Evolutionary conservation across 2,113 vertebrate species (phyloP).

Genomic region (Pollachius pollachius): DNA sequence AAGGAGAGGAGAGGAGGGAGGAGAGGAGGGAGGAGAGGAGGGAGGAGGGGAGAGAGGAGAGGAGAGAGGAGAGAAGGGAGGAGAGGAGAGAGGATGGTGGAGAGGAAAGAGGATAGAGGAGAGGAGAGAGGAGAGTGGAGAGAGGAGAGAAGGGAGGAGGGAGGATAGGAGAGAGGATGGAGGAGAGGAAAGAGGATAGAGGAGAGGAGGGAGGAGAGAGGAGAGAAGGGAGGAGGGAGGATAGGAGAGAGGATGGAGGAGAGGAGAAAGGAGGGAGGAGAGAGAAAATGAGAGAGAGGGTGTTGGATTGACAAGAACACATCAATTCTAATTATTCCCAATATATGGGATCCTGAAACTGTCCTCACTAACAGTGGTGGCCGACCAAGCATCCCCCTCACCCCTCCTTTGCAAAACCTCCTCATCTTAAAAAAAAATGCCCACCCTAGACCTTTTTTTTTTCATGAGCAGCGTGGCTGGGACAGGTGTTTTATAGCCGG

Average conservation of each 20-base stretch:
- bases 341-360: slow-evolving; percentile 64
- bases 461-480: slow-evolving; percentile 39
- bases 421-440: slow-evolving; percentile 14
- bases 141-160: slow-evolving; percentile 1
- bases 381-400: slow-evolving; percentile 36
- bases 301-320: slow-evolving; percentile 56
- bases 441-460: slow-evolving; percentile 29
- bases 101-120: too few species aligned
- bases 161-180: not conserved
- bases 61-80: too few species aligned
- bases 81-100: too few species aligned
- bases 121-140: too few species aligned
- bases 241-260: not conserved
- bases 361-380: slow-evolving; percentile 62
- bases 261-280: not conserved
- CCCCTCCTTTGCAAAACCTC: slow-evolving; percentile 39
- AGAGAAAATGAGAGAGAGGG: not conserved
- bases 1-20: too few species aligned
- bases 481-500: slow-evolving; percentile 45
- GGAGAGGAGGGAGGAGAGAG: not conserved
- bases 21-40: too few species aligned
- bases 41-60: too few species aligned
- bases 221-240: not conserved
- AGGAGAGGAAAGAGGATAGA: not conserved
- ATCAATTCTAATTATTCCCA: slow-evolving; percentile 79